Conservation (phyloP, 2,888 invertebrate genomes). For the Tenodera sinensis region DNA sequence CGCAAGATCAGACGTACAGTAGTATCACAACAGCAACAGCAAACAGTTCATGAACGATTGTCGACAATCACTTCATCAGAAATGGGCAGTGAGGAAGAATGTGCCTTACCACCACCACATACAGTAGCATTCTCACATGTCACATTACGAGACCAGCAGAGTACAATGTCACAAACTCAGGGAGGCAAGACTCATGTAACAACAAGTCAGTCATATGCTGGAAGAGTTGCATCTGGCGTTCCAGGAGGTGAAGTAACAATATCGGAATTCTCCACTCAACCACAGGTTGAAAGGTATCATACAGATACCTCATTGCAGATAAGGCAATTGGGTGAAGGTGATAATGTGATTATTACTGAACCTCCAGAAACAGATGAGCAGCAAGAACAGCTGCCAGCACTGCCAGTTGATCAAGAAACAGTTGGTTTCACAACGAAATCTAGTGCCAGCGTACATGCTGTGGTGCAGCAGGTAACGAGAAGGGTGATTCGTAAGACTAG, state of each 20-base stretch:
- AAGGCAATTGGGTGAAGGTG: neutral
- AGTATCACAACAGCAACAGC: constrained; percentile 63
- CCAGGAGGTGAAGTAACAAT: constrained; percentile 61
- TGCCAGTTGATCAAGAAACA: neutral
- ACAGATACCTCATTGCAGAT: neutral
- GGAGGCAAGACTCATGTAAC: constrained; percentile 58
- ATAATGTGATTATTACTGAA: constrained; percentile 19
- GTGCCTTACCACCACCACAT: constrained; percentile 13
- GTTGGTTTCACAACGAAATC: constrained; percentile 45
- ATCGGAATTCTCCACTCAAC: constrained; percentile 62
- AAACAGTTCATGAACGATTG: constrained; percentile 53
- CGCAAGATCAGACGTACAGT: constrained; percentile 67
- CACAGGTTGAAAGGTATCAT: constrained; percentile 55
- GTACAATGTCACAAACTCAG: constrained; percentile 52
- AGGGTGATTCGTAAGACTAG: constrained; percentile 71
- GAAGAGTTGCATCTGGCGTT: constrained; percentile 59
- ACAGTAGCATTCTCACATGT: constrained; percentile 64
- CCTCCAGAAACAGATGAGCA: constrained; percentile 35
- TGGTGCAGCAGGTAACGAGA: constrained; percentile 76
- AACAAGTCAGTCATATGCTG: constrained; percentile 61
- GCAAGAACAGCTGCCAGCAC: neutral
- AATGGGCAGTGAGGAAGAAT: neutral
- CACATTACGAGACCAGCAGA: constrained; percentile 62
- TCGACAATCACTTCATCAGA: constrained; percentile 40
- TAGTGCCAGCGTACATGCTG: constrained; percentile 70